Conservation (phyloP, 2,797 vertebrate genomes). For the Phataginus tricuspis region DNA sequence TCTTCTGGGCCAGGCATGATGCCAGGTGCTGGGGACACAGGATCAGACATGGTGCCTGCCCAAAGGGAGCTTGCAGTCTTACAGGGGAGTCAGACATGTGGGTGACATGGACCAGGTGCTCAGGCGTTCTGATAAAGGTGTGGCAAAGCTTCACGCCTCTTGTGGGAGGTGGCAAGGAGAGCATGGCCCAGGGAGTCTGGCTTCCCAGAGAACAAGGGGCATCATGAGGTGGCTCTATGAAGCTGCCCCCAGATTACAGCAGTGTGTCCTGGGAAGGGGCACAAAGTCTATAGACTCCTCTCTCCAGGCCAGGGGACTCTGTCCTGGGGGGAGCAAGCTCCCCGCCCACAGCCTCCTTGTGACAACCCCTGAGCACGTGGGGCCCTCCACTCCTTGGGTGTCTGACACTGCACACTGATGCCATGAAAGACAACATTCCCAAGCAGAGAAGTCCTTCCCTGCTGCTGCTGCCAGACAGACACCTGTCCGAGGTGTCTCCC, state of each 20-base stretch:
- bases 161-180: rapidly evolving
- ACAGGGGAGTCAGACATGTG: not conserved
- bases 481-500: not conserved
- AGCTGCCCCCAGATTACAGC: not conserved
- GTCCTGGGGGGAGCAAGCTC: not conserved
- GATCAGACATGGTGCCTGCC: not conserved
- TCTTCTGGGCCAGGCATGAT: not conserved
- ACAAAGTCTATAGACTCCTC: not conserved
- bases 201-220: not conserved
- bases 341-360: not conserved
- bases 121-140: not conserved
- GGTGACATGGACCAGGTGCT: not conserved
- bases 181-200: not conserved
- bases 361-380: not conserved
- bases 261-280: not conserved
- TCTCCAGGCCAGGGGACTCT: not conserved
- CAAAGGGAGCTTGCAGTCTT: not conserved
- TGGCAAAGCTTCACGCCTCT: not conserved
- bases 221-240: not conserved
- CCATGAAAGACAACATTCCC: constrained; percentile 9
- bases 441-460: not conserved
- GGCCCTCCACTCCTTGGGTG: not conserved
- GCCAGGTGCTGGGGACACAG: not conserved
- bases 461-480: not conserved
- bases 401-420: not conserved